Evolutionary conservation across 2,113 vertebrate genomes (phyloP).

Genomic region (Vulpes lagopus): DNA sequence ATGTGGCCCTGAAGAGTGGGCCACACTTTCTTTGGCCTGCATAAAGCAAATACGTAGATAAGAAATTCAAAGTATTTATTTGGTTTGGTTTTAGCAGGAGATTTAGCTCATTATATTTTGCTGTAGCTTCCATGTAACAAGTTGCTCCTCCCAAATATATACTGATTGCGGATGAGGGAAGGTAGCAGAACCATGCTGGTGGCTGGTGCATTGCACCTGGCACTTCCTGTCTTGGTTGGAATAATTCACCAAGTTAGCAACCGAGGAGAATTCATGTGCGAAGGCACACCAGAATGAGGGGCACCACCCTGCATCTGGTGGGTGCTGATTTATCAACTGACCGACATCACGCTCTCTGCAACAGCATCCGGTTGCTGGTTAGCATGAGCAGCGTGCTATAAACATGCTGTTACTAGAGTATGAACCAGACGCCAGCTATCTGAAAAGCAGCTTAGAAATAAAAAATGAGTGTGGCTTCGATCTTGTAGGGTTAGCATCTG

Average conservation of each 20-base stretch:
- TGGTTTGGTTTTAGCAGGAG: not conserved
- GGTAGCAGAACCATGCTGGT: not conserved
- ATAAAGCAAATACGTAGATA: not conserved
- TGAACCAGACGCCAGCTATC: not conserved
- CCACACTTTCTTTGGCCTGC: not conserved
- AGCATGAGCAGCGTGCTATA: not conserved
- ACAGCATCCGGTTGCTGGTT: not conserved
- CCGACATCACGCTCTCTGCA: not conserved
- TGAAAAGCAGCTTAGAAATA: constrained; percentile 45
- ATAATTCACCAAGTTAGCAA: not conserved
- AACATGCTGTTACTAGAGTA: not conserved
- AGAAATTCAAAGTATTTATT: constrained; percentile 15
- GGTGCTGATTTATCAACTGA: not conserved
- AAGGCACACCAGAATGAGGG: not conserved
- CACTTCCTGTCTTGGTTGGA: not conserved
- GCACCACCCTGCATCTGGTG: too few relatives aligned
- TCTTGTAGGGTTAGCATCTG: not conserved
- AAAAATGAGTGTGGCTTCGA: constrained; percentile 10
- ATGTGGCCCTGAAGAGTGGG: not conserved
- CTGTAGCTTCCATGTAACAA: not conserved
- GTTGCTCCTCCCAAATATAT: not conserved
- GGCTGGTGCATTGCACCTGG: not conserved
- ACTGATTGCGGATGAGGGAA: not conserved
- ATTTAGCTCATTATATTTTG: not conserved
- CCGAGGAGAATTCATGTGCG: not conserved